phyloP scores from a whole-genome alignment of 2,113 vertebrate genomes.

The Toxotes chatareus region DNA sequence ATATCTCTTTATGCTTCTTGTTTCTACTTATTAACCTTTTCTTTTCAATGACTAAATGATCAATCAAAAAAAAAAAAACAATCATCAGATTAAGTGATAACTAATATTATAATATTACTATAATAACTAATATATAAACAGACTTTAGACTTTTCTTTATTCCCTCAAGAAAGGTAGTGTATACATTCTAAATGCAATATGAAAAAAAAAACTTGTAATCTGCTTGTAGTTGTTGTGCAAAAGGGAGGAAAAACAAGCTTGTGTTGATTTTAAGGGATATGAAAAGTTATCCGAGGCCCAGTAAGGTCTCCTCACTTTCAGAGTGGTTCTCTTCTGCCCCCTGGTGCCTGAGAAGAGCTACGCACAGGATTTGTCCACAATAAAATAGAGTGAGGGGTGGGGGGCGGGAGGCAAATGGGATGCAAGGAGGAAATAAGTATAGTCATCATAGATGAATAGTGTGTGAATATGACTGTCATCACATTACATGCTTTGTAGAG shows the following conservation, averaged over 20 bases:
- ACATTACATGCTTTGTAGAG: constrained; percentile 22
- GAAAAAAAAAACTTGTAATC: neutral
- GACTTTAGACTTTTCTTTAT: neutral
- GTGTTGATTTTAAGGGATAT: neutral
- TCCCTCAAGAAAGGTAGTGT: neutral
- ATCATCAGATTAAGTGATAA: neutral
- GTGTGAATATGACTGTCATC: constrained; percentile 11
- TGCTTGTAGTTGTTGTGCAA: neutral
- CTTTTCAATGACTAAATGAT: neutral
- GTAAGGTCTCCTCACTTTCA: neutral
- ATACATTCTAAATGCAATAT: neutral
- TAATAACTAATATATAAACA: neutral
- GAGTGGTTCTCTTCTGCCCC: constrained; percentile 68
- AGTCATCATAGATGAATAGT: neutral
- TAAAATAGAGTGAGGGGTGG: neutral
- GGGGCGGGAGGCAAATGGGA: neutral
- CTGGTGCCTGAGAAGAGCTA: constrained; percentile 50
- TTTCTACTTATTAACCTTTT: neutral
- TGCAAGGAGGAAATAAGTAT: constrained; percentile 4
- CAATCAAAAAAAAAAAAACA: neutral
- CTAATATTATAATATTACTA: no score
- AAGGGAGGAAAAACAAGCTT: neutral
- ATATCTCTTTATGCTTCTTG: neutral
- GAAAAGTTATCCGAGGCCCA: neutral
- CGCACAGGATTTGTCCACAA: neutral